Conservation (phyloP, 2,797 vertebrate species). For the Petrocephalus sullivani region DNA sequence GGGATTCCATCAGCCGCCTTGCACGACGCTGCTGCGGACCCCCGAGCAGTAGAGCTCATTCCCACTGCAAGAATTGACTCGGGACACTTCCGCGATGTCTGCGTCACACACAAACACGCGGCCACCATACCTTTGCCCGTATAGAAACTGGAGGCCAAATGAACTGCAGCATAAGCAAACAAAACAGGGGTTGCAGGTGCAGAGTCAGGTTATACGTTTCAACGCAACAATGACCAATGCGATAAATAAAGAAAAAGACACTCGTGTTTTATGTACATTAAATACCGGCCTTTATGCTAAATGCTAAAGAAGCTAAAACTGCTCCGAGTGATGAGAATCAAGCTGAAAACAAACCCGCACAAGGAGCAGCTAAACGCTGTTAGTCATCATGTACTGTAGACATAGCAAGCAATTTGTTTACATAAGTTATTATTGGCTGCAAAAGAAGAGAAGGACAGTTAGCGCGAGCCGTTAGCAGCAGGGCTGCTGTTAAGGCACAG, state of each 20-base stretch:
- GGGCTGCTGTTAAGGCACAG: not conserved
- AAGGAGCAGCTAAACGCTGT: not conserved
- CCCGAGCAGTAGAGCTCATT: not conserved
- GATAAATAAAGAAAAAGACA: not conserved
- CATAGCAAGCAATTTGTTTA: not conserved
- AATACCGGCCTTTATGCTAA: not conserved
- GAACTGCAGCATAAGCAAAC: slow-evolving; percentile 57
- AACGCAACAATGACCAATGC: not conserved
- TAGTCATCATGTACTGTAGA: not conserved
- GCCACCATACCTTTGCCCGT: slow-evolving; percentile 65
- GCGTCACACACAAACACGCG: slow-evolving; percentile 18
- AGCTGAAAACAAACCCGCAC: not conserved
- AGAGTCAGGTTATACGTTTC: not conserved
- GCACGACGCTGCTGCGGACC: not conserved
- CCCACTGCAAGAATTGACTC: not conserved
- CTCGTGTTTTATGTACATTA: not conserved
- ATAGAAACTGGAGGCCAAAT: slow-evolving; percentile 65
- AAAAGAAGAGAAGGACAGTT: not conserved
- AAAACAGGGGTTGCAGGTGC: slow-evolving; percentile 33
- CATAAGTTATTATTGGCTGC: not conserved
- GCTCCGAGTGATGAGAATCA: not conserved
- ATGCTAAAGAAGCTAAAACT: not conserved
- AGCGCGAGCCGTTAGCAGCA: not conserved
- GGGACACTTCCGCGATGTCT: slow-evolving; percentile 4
- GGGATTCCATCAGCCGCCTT: not conserved